phyloP scores from a whole-genome alignment of 2,888 invertebrate genomes.

The Cacoxenus indagator region DNA sequence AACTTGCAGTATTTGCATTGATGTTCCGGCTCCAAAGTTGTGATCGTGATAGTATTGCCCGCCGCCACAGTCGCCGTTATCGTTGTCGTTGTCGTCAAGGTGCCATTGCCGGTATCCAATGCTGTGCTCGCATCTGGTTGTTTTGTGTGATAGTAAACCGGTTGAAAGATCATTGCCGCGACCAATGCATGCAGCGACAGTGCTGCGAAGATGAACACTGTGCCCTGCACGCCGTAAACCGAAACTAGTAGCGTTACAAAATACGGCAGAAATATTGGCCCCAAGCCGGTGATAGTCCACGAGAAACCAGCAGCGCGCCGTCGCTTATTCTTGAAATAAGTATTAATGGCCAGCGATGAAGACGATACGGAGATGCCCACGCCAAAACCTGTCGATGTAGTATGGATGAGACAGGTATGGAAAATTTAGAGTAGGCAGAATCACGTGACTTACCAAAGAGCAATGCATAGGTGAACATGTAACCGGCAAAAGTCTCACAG shows the following conservation, averaged over 20 bases:
- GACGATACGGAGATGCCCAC: conserved; percentile 79
- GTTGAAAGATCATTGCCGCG: conserved; percentile 79
- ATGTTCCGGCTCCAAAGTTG: conserved; percentile 34
- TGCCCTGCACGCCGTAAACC: conserved; percentile 77
- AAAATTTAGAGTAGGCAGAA: background rate
- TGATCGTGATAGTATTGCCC: conserved; percentile 10
- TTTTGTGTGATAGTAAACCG: conserved; percentile 78
- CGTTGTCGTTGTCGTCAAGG: too few relatives aligned
- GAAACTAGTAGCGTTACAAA: conserved; percentile 77
- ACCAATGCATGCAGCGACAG: conserved; percentile 78
- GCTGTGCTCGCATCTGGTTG: conserved; percentile 43
- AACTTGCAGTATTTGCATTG: conserved; percentile 61
- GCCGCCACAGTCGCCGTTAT: background rate
- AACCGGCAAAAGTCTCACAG: conserved; percentile 76
- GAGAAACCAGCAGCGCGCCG: conserved; percentile 80
- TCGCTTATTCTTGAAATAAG: conserved; percentile 80
- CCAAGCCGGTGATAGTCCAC: conserved; percentile 81
- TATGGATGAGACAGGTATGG: background rate
- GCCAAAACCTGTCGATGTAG: conserved; percentile 71
- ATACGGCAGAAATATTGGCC: conserved; percentile 81
- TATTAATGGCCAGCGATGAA: conserved; percentile 80
- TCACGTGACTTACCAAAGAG: conserved; percentile 78
- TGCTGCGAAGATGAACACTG: conserved; percentile 78
- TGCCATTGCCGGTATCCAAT: background rate
- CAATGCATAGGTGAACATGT: conserved; percentile 78